Evolutionary conservation across 2,797 vertebrate species (phyloP), one percentile per base, ranked within the genome.

Genomic region (Neoniphon sammara): DNA sequence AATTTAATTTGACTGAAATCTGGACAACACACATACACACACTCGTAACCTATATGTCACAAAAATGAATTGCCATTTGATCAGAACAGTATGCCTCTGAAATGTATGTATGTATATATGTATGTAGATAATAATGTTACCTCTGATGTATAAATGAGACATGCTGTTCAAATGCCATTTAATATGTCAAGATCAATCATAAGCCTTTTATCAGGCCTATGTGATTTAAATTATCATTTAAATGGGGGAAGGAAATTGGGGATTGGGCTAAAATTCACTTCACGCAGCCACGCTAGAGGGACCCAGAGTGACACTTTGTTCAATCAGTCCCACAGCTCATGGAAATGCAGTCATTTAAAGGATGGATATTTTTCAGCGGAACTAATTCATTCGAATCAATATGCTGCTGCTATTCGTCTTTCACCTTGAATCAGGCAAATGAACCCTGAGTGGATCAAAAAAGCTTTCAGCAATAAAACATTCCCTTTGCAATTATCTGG

Each of bases 271-370:
- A 31, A 52, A 55, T 59, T 42, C 39, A 46, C 42, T 14, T 66
- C 25, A 34, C 69, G 39, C 70, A 60, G 53, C 23, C 54, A 84
- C 91, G 85, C 89, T 90, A 93, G 91, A 89, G 88, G 90, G 92
- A 91, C 76, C 86, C 85, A 90, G 81, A 87, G 87, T 20, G 23
- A 81, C 70, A 15, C 25, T 62, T 25, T 74, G 59, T n/a, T 25
- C 11, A 62, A 67, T 46, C 21, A 7, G 52, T 79, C 17, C n/a
- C 44, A 59, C 18, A 50, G 17, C 70, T 46, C 12, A 34, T 52
- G 9, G 23, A 18, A 6, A 34, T 57, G 30, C 53, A 30, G 53
- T 75, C 12, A 50, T 57, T 39, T 1, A 47, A 58, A 34, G 5
- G 17, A 14, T 23, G 34, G 62, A n/a, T 66, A 18, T 58, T 58